phyloP scores from a whole-genome alignment of 2,113 vertebrate species.

The Dinomys branickii region DNA sequence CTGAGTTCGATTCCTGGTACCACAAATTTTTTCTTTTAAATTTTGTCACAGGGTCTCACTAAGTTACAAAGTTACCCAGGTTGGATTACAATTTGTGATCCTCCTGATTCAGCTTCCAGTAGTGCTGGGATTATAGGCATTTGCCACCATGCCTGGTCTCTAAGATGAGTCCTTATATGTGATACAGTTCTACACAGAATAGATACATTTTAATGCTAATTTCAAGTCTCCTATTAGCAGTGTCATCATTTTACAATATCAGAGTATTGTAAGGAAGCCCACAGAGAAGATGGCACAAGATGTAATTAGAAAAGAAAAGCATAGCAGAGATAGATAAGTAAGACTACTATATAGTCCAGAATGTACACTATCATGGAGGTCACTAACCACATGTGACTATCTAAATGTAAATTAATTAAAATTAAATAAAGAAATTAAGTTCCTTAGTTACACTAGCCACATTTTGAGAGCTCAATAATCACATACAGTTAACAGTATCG shows the following conservation, averaged over 20 bases:
- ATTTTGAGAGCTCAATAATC: not conserved
- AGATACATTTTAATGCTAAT: conserved; percentile 2
- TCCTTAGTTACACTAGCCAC: not conserved
- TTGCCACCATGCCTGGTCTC: not conserved
- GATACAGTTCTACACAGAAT: not conserved
- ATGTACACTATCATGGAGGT: not conserved
- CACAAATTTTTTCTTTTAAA: not conserved
- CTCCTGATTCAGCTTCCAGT: not conserved
- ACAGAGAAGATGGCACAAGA: not conserved
- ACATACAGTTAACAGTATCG: not conserved
- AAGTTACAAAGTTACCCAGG: not conserved
- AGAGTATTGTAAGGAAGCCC: not conserved
- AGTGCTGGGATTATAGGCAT: not conserved
- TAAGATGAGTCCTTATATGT: not conserved
- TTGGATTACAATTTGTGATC: not conserved
- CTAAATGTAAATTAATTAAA: conserved; percentile 46
- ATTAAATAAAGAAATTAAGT: not conserved
- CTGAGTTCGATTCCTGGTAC: too few species aligned
- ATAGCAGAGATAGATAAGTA: not conserved
- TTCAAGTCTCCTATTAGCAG: not conserved
- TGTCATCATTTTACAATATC: not conserved
- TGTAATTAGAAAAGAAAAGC: not conserved
- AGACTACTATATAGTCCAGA: not conserved
- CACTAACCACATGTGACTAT: not conserved
- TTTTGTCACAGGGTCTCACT: not conserved